A percentile compares a stretch with the other conserved stretches of the same genome.
Evolutionary conservation across 1,140 invertebrate species (phyloP).

Genomic region (Nomia melanderi): DNA sequence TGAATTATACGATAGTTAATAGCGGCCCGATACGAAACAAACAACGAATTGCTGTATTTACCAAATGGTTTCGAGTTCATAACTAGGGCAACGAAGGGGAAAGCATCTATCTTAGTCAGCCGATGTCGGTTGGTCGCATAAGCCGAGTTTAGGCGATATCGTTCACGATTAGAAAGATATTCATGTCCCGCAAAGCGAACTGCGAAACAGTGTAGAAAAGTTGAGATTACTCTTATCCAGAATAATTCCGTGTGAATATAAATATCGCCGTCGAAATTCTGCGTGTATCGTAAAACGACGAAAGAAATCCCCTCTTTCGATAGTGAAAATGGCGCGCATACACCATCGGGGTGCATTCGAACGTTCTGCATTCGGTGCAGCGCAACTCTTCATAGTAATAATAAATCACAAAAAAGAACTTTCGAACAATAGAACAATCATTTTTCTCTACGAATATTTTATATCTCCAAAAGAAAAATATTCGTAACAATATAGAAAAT

Average conservation of each 20-base stretch:
- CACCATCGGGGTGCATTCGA: not conserved
- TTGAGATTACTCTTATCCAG: constrained; percentile 8
- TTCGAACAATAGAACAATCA: no score
- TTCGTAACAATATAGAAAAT: no score
- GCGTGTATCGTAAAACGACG: not conserved
- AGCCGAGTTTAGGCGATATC: constrained; percentile 42
- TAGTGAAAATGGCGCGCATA: not conserved
- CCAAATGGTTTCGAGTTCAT: constrained; percentile 65
- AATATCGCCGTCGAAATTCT: not conserved
- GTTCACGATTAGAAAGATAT: constrained; percentile 44
- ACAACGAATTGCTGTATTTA: constrained; percentile 67
- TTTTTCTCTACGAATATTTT: no score
- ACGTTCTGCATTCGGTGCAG: not conserved
- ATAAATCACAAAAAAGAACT: no score
- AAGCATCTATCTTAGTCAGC: constrained; percentile 41
- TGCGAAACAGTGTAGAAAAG: constrained; percentile 8
- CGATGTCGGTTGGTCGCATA: constrained; percentile 28
- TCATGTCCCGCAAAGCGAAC: constrained; percentile 11
- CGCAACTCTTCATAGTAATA: no score
- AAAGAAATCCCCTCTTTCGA: not conserved
- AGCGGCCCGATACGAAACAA: constrained; percentile 48
- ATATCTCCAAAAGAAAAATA: no score
- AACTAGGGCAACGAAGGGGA: constrained; percentile 65
- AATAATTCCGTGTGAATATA: not conserved
- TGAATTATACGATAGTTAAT: constrained; percentile 61